Conservation (phyloP, 2,113 vertebrate species). For the Brachyistius frenatus region DNA sequence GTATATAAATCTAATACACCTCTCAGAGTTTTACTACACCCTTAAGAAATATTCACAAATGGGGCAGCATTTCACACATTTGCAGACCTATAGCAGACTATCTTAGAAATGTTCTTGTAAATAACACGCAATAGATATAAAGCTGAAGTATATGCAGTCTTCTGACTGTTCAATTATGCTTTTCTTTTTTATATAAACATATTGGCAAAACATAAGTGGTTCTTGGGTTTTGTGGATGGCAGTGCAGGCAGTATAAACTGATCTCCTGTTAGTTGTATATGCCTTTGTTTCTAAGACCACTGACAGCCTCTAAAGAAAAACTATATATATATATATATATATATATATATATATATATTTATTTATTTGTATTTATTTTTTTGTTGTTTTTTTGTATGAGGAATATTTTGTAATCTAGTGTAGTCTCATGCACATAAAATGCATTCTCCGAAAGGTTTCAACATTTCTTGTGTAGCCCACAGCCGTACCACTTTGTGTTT, state of each 20-base stretch:
- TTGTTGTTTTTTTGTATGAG: too few relatives aligned
- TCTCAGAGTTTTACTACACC: slow-evolving; percentile 46
- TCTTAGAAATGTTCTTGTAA: slow-evolving; percentile 21
- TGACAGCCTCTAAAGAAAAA: slow-evolving; percentile 6
- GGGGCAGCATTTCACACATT: slow-evolving; percentile 48
- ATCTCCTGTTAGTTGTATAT: not conserved
- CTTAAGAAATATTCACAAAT: slow-evolving; percentile 45
- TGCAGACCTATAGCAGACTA: slow-evolving; percentile 1
- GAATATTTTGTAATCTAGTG: too few relatives aligned
- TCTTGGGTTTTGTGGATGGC: not conserved
- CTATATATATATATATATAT: not conserved
- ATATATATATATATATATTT: too few relatives aligned
- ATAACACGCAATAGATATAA: slow-evolving; percentile 23
- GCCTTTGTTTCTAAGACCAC: not conserved
- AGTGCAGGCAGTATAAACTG: not conserved
- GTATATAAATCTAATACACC: slow-evolving; percentile 43
- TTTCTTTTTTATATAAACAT: slow-evolving; percentile 12
- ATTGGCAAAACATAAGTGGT: not conserved
- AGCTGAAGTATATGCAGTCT: not conserved
- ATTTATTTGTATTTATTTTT: too few relatives aligned
- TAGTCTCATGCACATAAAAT: slow-evolving; percentile 10
- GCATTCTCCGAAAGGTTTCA: not conserved
- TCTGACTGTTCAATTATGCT: slow-evolving; percentile 5
- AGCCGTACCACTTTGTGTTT: slow-evolving; percentile 13
- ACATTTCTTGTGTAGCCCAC: slow-evolving; percentile 12